phyloP scores from a whole-genome alignment of 2,797 vertebrate species.

The Hapalemur alaotrensis region DNA sequence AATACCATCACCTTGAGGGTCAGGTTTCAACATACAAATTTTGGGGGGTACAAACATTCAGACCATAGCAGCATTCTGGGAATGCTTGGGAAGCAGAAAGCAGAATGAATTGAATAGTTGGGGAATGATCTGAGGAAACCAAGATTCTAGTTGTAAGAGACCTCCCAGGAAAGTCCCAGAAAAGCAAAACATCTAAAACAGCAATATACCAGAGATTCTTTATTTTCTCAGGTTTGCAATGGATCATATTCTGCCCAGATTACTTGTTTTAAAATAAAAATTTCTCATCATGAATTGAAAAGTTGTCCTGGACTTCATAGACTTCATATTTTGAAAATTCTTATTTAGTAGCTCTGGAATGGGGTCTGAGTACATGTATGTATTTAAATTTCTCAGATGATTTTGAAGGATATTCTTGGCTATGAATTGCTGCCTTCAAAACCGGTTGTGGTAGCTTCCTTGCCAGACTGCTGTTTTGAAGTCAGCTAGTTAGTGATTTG shows the following conservation, averaged over 20 bases:
- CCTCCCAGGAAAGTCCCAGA: not conserved
- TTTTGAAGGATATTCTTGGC: not conserved
- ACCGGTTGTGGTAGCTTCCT: not conserved
- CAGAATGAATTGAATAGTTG: not conserved
- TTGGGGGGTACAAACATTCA: not conserved
- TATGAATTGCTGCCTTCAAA: not conserved
- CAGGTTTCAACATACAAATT: not conserved
- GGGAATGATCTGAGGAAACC: not conserved
- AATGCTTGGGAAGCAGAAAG: not conserved
- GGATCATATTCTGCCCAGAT: not conserved
- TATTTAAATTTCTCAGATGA: not conserved
- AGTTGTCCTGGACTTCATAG: not conserved
- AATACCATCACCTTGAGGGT: not conserved
- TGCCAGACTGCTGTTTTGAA: not conserved
- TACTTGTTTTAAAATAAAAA: not conserved
- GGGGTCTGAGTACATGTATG: not conserved
- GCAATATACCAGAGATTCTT: not conserved
- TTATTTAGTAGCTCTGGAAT: not conserved
- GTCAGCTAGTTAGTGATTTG: not conserved
- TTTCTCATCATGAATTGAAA: not conserved
- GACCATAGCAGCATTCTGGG: not conserved
- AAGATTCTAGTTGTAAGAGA: not conserved
- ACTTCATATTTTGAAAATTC: not conserved
- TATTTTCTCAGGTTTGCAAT: not conserved
- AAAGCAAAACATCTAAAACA: not conserved